Base-by-base conservation (phyloP, 2,888 invertebrate genomes). In the Protula sp. region DNA sequence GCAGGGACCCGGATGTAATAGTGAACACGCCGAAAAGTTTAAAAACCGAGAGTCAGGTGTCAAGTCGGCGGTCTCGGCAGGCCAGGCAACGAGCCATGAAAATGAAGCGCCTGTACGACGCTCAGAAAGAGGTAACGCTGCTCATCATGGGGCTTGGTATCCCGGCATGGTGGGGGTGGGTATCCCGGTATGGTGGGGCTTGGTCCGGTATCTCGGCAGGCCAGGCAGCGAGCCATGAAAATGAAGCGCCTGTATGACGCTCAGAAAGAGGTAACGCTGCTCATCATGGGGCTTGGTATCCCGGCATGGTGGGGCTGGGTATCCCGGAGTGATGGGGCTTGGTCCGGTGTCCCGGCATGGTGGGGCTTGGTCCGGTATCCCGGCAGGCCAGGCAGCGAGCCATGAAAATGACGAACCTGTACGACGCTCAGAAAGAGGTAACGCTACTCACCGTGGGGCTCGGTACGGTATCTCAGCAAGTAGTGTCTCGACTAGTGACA, bases 171-270 rank as follows among this genome's bases (percentile, higher is more conserved):
- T n/a, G n/a, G n/a, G n/a, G n/a, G n/a, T n/a, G n/a, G n/a, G n/a
- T n/a, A n/a, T n/a, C n/a, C n/a, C n/a, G n/a, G n/a, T n/a, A n/a
- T n/a, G n/a, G n/a, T n/a, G n/a, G n/a, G n/a, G n/a, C n/a, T n/a
- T n/a, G n/a, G n/a, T n/a, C n/a, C n/a, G n/a, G n/a, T n/a, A n/a
- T 74, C 77, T 19, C 70, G 71, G 56, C 75, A 75, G 55, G 78
- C 78, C 4, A 65, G 67, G 48, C 45, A 66, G 2, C 61, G 74
- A 58, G 76, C 75, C 2, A 60, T 70, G 57, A 75, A 72, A 57
- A 76, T 78, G 72, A 61, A 57, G 31, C 51, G 51, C 22, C 27
- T 56, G 50, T 65, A 65, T 52, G 59, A 61, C 38, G 47, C 19
- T 19, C 38, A 38, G 38, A 9, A 38, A 38, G 19, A 38, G 19